phyloP scores from a whole-genome alignment of 2,888 invertebrate genomes.

The Pocota personata region DNA sequence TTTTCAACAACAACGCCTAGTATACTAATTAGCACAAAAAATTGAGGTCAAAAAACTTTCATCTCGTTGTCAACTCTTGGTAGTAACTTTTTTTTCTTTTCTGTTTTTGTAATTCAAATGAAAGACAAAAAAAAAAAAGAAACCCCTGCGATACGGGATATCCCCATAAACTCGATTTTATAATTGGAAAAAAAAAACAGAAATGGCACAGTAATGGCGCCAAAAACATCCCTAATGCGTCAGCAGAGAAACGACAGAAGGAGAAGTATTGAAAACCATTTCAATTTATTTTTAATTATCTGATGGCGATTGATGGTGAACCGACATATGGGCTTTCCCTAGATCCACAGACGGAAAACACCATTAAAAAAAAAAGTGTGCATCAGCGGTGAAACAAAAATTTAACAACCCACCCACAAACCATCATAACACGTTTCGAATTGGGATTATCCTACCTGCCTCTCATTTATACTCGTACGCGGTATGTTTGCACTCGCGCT shows the following conservation, averaged over 20 bases:
- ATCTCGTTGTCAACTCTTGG: not conserved
- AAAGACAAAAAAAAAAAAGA: not conserved
- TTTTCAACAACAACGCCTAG: not conserved
- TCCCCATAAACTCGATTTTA: slow-evolving; percentile 11
- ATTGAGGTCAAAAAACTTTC: slow-evolving; percentile 42
- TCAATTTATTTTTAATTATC: slow-evolving; percentile 69
- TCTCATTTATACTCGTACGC: not conserved
- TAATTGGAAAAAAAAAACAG: slow-evolving; percentile 50
- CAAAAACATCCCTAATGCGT: slow-evolving; percentile 22
- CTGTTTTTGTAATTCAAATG: not conserved
- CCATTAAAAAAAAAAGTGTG: slow-evolving; percentile 5
- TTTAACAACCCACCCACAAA: no score
- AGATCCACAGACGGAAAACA: not conserved
- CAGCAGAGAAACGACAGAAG: not conserved
- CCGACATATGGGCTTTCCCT: slow-evolving; percentile 39
- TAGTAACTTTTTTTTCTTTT: not conserved
- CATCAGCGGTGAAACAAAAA: not conserved
- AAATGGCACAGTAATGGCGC: slow-evolving; percentile 28
- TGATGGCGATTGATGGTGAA: slow-evolving; percentile 41
- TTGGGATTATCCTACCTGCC: slow-evolving; percentile 39
- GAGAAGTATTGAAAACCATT: slow-evolving; percentile 46
- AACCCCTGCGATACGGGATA: no score
- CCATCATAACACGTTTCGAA: slow-evolving; percentile 38
- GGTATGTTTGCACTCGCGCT: slow-evolving; percentile 5
- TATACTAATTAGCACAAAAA: slow-evolving; percentile 5